Evolutionary conservation across 2,888 invertebrate species (phyloP), one percentile per base, ranked within the genome.

Genomic region (Panzeria rudis): DNA sequence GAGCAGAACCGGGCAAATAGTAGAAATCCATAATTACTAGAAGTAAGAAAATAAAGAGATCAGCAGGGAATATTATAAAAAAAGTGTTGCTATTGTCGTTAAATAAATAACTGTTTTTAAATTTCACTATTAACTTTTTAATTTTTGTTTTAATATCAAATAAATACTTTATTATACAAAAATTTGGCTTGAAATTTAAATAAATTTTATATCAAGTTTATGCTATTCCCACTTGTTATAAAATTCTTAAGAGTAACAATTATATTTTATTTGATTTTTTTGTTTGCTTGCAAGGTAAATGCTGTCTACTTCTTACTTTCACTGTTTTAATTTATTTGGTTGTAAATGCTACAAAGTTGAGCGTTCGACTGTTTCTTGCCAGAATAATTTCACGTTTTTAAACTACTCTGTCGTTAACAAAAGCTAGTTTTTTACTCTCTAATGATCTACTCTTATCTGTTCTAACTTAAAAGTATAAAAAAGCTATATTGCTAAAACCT

Each of bases 1-100:
- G 95, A 0, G 94, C 92, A 79, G 95, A 95, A 88, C 94, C 94
- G 11, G 94, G 93, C 50, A 93, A 88, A 89, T 94, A 94, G 91
- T 95, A 95, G 79, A 95, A 93, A 91, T 95, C 95, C 89, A 95
- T 90, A 4, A 35, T 88, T 64, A 29, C 79, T 76, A 32, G 20
- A 66, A 62, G 13, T 72, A 13, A 44, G 17, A 61, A 47, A 38
- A 20, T 11, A 9, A 50, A 76, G 54, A 44, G 11, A 9, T 41
- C 15, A 54, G 29, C 13, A 41, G 17, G 35, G 17, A 50, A 8
- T 38, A n/a, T n/a, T n/a, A n/a, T n/a, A n/a, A n/a, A n/a, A n/a
- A n/a, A n/a, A n/a, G 8, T 20, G 29, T 15, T 61, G 35, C 23
- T 11, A 13, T 8, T 41, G 41, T 9, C 1, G 20, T 52, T n/a